Evolutionary conservation across 30 jellyfish, hydroid and myxozoan species (phyloP).

Genomic region (Cassiopea andromeda): DNA sequence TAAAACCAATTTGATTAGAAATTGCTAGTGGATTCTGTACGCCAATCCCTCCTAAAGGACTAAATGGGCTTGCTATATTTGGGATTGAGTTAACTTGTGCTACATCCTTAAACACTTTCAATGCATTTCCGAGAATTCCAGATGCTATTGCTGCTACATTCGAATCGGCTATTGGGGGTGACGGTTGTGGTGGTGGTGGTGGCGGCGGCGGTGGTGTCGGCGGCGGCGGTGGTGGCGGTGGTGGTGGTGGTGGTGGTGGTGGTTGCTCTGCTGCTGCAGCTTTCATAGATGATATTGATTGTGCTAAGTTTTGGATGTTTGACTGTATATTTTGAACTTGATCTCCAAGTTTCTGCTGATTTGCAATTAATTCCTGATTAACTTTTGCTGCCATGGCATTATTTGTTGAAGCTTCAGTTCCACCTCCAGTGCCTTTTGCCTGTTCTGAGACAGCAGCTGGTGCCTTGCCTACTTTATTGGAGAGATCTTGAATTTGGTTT

Average conservation of each 20-base stretch:
- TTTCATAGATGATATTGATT: conserved; percentile 44
- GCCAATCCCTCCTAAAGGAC: conserved; percentile 14
- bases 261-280: conserved; percentile 69
- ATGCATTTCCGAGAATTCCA: conserved; percentile 68
- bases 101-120: conserved; percentile 58
- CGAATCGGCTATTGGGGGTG: conserved; percentile 39
- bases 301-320: conserved; percentile 62
- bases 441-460: conserved; percentile 27
- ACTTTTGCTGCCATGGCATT: conserved; percentile 22
- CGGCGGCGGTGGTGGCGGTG: conserved; percentile 75
- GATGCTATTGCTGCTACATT: conserved; percentile 64
- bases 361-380: conserved; percentile 47
- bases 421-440: conserved; percentile 26
- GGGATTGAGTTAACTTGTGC: conserved; percentile 68
- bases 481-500: conserved; percentile 54
- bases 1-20: conserved; percentile 5
- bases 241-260: conserved; percentile 84
- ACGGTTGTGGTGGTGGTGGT: conserved; percentile 53
- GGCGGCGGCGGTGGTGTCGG: conserved; percentile 62
- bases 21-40: conserved; percentile 9
- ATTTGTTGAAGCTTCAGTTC: conserved; percentile 33
- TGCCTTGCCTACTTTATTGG: conserved; percentile 28
- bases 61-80: conserved; percentile 7
- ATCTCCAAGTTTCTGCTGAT: conserved; percentile 71
- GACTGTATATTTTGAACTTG: conserved; percentile 57